Base-by-base conservation (phyloP, 2,888 invertebrate species). In the Myopa tessellatipennis region DNA sequence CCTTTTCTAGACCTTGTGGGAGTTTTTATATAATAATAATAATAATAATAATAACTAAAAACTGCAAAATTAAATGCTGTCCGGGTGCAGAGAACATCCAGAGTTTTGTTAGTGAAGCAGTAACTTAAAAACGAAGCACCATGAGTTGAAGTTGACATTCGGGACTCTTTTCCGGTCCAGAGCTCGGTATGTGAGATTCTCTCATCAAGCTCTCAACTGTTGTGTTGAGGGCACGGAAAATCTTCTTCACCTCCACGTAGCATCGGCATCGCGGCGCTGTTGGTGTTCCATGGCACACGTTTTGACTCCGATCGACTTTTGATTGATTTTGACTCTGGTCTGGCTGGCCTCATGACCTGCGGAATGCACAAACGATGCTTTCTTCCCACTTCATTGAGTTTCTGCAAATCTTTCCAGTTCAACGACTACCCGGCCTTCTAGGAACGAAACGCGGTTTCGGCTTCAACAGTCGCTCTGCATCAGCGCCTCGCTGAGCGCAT, bases 401-500 rank as follows among this genome's bases (percentile, higher is more conserved):
- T 26, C 76, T 52, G 68, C 61, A 26, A 26, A 18, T 69, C 36
- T 14, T 50, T 68, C 60, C 61, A 34, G 45, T 65, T 38, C 18
- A 68, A 55, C 74, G 58, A 58, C 18, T 77, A 3, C 55, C 6
- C 68, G 40, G 70, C 65, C 50, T 74, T 74, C 77, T 63, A 52
- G 67, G 58, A 52, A 72, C 61, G 76, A 16, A 68, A 26, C 55
- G 38, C 61, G 45, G 26, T 10, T 55, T 26, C 36, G 50, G 74
- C 55, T 70, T 83, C 83, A 89, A 82, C 89, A 90, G 85, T 89
- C 90, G 83, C 88, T 90, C 84, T 89, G 89, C 79, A 88, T 88
- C 79, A 89, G 84, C 78, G 88, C 88, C 82, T 90, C 89, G 79
- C 87, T 87, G 79, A 96, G 90, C 75, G 95, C 94, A 81, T 91